Evolutionary conservation across 2,113 vertebrate genomes (phyloP).

Genomic region (Microtus pennsylvanicus): DNA sequence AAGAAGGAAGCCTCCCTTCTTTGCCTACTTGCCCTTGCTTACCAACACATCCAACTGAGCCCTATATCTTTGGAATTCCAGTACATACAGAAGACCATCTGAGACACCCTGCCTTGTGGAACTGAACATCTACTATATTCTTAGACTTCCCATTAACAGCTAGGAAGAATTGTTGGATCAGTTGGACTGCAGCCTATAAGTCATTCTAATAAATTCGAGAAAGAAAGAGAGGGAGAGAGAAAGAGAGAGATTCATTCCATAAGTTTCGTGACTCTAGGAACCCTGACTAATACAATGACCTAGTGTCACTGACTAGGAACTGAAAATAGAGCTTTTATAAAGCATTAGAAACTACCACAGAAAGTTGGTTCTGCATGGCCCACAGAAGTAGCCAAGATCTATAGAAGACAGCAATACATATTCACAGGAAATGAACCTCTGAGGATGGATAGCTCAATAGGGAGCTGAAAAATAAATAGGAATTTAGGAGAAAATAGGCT

Average conservation of each 20-base stretch:
- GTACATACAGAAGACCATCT: neutral
- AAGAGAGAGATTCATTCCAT: neutral
- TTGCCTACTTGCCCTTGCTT: neutral
- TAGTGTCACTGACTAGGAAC: neutral
- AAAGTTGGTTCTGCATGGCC: neutral
- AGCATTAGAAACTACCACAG: accelerated
- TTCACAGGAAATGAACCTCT: accelerated
- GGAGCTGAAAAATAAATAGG: neutral
- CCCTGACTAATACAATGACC: neutral
- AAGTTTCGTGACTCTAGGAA: neutral
- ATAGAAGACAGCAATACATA: neutral
- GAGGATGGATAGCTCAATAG: neutral
- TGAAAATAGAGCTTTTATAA: neutral
- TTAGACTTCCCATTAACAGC: neutral
- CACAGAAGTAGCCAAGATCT: neutral
- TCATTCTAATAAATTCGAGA: neutral
- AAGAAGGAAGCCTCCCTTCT: neutral
- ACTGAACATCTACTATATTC: neutral
- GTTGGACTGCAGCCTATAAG: neutral
- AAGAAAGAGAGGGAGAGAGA: neutral
- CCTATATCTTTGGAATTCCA: neutral
- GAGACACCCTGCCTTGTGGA: neutral
- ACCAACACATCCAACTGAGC: neutral
- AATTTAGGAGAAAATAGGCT: neutral
- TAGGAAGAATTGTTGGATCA: neutral